Evolutionary conservation across 2,113 vertebrate genomes (phyloP).

Genomic region (Myodes glareolus): DNA sequence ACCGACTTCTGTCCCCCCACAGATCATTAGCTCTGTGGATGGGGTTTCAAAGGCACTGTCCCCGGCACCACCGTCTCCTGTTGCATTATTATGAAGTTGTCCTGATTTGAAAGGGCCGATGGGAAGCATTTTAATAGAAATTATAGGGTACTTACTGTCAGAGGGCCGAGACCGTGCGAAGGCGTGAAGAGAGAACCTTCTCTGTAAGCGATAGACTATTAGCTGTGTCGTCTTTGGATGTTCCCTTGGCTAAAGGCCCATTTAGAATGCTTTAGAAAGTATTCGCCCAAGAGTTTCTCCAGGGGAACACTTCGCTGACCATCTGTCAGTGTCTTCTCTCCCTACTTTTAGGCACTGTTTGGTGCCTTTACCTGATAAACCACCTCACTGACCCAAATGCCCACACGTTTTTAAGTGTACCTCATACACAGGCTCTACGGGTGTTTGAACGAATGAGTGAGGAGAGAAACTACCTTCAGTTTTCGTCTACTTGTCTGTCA

Average conservation of each 20-base stretch:
- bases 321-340: not conserved
- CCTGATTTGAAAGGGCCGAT: conserved; percentile 25
- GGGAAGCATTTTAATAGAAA: conserved; percentile 58
- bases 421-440: not conserved
- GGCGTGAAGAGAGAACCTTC: conserved; percentile 16
- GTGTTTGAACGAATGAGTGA: not conserved
- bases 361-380: not conserved
- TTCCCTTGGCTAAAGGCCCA: not conserved
- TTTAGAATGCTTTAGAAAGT: conserved; percentile 39
- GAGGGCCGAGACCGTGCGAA: conserved; percentile 39
- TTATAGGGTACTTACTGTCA: conserved; percentile 20
- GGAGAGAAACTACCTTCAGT: not conserved
- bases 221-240: not conserved
- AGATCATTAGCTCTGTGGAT: conserved; percentile 61
- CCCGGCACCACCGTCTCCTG: conserved; percentile 27
- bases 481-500: conserved; percentile 44
- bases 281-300: conserved; percentile 40
- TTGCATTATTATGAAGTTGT: conserved; percentile 46
- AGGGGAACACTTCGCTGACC: not conserved
- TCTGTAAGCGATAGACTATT: conserved; percentile 40
- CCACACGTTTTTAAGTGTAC: not conserved
- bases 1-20: conserved; percentile 39
- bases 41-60: conserved; percentile 61
- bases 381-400: not conserved
- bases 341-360: conserved; percentile 31